These are phyloP conservation scores for Chymomyza procnemis DNA, from an alignment of 2,888 invertebrate genomes.

Conservation along the genomic window DNA sequence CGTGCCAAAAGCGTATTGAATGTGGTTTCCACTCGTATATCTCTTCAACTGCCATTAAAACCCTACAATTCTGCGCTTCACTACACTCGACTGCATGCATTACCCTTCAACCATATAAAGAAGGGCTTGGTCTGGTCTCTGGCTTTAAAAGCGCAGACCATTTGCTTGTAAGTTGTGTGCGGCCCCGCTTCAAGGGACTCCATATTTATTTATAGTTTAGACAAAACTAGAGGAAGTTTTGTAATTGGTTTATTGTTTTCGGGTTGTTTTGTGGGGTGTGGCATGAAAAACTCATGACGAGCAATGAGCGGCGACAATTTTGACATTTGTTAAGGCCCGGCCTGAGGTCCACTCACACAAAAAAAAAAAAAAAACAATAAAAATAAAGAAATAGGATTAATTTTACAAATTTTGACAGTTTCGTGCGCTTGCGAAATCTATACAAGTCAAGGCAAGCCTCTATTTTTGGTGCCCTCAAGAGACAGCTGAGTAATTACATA, in stretches of 20 bases:
- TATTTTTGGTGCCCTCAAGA: not conserved
- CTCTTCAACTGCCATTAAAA: not conserved
- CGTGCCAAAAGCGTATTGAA: not conserved
- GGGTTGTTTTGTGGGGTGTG: conserved; percentile 44
- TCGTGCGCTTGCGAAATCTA: not conserved
- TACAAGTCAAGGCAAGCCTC: not conserved
- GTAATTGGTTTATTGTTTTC: conserved; percentile 63
- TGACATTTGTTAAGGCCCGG: conserved; percentile 25
- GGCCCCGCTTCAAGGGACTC: not conserved
- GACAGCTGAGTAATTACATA: not conserved
- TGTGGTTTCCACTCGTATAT: conserved; percentile 28
- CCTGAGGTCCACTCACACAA: conserved; percentile 21
- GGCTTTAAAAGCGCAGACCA: conserved; percentile 15
- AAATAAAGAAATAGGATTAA: conserved; percentile 52
- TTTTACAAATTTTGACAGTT: conserved; percentile 18
- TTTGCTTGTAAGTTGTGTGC: conserved; percentile 21
- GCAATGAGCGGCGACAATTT: conserved; percentile 30
- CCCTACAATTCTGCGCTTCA: conserved; percentile 41
- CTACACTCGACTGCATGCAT: conserved; percentile 53
- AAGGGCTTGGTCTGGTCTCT: conserved; percentile 55
- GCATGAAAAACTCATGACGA: conserved; percentile 46
- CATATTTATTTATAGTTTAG: conserved; percentile 41
- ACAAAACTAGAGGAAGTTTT: conserved; percentile 41
- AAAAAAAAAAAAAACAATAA: conserved; percentile 7
- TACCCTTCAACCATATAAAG: conserved; percentile 52